Base-by-base conservation (phyloP, 2,797 vertebrate genomes). In the Smutsia gigantea region DNA sequence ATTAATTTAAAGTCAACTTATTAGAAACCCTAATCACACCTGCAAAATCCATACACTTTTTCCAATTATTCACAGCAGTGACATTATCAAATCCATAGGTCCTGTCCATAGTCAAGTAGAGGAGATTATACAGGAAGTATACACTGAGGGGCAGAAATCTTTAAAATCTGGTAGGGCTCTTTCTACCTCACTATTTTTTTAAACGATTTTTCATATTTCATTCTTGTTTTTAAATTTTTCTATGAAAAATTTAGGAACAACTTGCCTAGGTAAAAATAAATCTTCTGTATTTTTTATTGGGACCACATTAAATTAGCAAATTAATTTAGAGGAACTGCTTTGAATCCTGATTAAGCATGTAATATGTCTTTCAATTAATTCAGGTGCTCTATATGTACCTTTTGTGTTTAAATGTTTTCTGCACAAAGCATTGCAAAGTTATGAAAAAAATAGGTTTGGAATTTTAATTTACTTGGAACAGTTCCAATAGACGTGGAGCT, bases 271-370 rank as follows among this genome's bases (percentile, higher is more conserved):
- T 82, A 63, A 87, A 78, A 95, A 71, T 85, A 53, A 84, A 85
- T 75, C 42, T 81, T 39, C 71, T 90, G 1, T 68, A 66, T 74
- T 74, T 84, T 89, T 87, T 78, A 87, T 18, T 42, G 29, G 46
- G 15, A 92, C 17, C 12, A 64, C 10, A 88, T 69, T 96, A 93
- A 88, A 72, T 93, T 90, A 93, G 25, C 29, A 90, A 93, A 87
- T 89, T 81, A 90, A 84, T 10, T 63, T 59, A 90, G n/a, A 37
- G 0, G 57, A 96, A 85, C 9, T 42, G 17, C 74, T 74, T 85
- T 88, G 64, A 94, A 77, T 85, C 23, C 46, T 92, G 90, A 91
- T 81, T 51, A 68, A 59, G n/a, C 10, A 75, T 19, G 72, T 57
- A 34, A 53, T 55, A 39, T 74, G 27, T 66, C 25, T 93, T 88